These are phyloP conservation scores for Loris lydekkerianus DNA, from an alignment of 2,797 vertebrate species.

Conservation along the genomic window DNA sequence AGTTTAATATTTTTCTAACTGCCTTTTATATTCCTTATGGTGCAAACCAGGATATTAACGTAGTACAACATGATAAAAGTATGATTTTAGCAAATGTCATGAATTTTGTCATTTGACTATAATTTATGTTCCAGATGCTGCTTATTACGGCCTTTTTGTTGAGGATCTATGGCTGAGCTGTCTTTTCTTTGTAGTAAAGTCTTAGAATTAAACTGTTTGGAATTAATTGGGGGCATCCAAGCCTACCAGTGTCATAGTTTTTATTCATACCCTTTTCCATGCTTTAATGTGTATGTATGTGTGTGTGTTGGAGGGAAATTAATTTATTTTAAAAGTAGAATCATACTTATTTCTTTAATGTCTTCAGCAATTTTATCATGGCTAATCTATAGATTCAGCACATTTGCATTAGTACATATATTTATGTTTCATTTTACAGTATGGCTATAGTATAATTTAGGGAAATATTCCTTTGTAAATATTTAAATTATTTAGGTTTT, in stretches of 20 bases:
- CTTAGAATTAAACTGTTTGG: background rate
- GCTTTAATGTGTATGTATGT: background rate
- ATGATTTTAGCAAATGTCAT: background rate
- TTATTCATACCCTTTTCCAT: background rate
- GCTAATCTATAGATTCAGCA: background rate
- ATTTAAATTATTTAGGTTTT: slow-evolving; percentile 8
- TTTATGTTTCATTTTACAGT: slow-evolving; percentile 16
- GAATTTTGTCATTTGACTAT: slow-evolving; percentile 10
- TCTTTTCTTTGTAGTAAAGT: slow-evolving; percentile 30
- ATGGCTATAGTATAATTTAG: background rate
- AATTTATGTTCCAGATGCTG: background rate
- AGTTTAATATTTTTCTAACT: background rate
- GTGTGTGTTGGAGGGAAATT: background rate
- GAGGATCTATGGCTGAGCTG: background rate
- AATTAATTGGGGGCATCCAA: background rate
- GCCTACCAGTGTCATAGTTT: background rate
- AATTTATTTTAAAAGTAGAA: slow-evolving; percentile 28
- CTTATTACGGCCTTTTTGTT: background rate
- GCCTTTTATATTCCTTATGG: background rate
- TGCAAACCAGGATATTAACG: background rate
- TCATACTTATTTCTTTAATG: background rate
- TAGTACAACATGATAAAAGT: background rate
- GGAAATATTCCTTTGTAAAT: slow-evolving; percentile 3
- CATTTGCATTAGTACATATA: slow-evolving; percentile 25
- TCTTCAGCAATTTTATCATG: background rate